These are phyloP conservation scores for Tetanocera ferruginea DNA, from an alignment of 2,888 invertebrate species.

Conservation along the genomic window DNA sequence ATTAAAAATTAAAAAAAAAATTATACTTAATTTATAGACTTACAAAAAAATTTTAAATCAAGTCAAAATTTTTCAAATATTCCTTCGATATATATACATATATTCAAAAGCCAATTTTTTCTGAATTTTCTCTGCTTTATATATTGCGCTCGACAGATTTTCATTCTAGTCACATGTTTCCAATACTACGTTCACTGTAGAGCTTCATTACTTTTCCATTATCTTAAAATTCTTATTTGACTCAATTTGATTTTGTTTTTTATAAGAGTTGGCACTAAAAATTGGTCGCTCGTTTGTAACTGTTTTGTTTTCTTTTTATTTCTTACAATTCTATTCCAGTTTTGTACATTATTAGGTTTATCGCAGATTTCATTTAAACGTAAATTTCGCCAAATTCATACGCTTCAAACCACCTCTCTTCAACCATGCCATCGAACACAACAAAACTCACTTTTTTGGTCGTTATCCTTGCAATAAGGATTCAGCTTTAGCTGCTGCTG, in stretches of 20 bases:
- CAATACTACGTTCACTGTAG: background rate
- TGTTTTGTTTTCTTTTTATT: background rate
- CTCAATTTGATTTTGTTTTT: constrained; percentile 13
- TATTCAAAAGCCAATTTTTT: too few species aligned
- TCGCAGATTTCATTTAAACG: constrained; percentile 19
- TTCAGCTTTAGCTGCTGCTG: background rate
- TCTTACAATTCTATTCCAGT: background rate
- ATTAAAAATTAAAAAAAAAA: too few species aligned
- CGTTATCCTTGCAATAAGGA: constrained; percentile 14
- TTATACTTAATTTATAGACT: too few species aligned
- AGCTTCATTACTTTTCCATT: constrained; percentile 42
- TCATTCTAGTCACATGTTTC: background rate
- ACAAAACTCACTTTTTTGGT: background rate
- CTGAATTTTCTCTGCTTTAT: too few species aligned
- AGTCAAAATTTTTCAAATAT: too few species aligned
- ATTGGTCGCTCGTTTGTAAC: background rate
- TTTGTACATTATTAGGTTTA: constrained; percentile 34
- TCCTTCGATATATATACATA: too few species aligned
- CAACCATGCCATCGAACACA: background rate
- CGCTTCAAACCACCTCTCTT: background rate
- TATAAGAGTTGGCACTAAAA: background rate
- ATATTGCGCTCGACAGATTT: background rate
- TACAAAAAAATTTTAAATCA: too few species aligned
- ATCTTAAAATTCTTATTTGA: constrained; percentile 15
- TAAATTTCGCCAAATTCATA: constrained; percentile 30